Base-by-base conservation (phyloP, 2,888 invertebrate genomes). In the Erebia epiphron region DNA sequence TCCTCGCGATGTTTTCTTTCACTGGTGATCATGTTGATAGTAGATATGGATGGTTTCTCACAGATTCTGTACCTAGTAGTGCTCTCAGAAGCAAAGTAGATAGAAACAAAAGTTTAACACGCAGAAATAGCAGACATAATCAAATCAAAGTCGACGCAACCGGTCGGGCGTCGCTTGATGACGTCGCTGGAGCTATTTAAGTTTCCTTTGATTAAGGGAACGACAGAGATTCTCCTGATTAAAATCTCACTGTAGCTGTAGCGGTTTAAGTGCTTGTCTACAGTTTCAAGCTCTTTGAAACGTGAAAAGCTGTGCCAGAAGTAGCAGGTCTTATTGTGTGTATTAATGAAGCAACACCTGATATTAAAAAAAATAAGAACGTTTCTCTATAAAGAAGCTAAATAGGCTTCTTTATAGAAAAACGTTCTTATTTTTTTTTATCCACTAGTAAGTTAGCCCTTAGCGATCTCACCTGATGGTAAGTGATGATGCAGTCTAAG, bases 191-290 rank as follows among this genome's bases (percentile, higher is more conserved):
- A 80, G 83, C 86, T 84, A 84, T 85, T 85, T 82, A 83, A 87
- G 84, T 86, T 84, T 82, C 77, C 84, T 88, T 88, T 88, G 87
- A 88, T 87, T 84, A 84, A 86, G 82, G 83, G 82, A 76, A 80
- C 81, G 81, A 82, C 83, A 81, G 83, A 84, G 85, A 86, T 87
- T 76, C 83, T 83, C 86, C 85, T 87, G 87, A 88, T 89, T 88
- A 88, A 88, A 88, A 87, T 86, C 81, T 83, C 79, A 77, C 76
- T 80, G 81, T 78, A 76, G 78, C 78, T 80, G 81, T 73, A 76
- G 75, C 75, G 74, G 76, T 74, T 70, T 60, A 74, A 76, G 73
- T 69, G 70, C 73, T 77, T 72, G 78, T 78, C 76, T 80, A 64
- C 74, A 78, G 79, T 80, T 80, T 77, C 79, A 76, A 76, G 79